Evolutionary conservation across 2,888 invertebrate genomes (phyloP).

Genomic region (Diarsia rubi): DNA sequence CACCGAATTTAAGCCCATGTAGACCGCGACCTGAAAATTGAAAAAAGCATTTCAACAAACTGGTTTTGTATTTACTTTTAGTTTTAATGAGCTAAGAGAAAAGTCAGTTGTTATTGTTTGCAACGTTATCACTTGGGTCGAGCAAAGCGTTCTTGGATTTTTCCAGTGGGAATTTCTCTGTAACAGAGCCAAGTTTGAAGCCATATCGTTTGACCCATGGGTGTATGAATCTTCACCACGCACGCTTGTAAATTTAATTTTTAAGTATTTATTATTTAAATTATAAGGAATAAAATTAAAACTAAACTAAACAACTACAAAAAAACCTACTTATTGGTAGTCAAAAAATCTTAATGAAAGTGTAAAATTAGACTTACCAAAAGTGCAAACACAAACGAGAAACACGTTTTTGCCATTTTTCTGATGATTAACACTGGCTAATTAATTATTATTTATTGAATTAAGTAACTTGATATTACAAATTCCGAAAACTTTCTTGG

Average conservation of each 20-base stretch:
- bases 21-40: conserved; percentile 6
- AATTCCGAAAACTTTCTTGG: not conserved
- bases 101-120: not conserved
- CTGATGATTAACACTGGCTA: not conserved
- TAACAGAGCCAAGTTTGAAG: not conserved
- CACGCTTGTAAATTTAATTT: not conserved
- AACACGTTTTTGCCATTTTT: conserved; percentile 26
- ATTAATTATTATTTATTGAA: not conserved
- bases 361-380: conserved; percentile 31
- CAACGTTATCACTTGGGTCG: not conserved
- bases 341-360: not conserved
- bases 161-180: not conserved
- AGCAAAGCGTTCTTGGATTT: conserved; percentile 7
- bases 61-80: not conserved
- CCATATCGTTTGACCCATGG: not conserved
- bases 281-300: too few species aligned
- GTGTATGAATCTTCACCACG: not conserved
- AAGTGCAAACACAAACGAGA: not conserved
- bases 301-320: not conserved
- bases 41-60: not conserved
- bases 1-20: not conserved
- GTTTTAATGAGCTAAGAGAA: not conserved
- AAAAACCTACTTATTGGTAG: not conserved
- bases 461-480: not conserved
- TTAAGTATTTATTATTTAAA: not conserved